These are phyloP conservation scores for Vireo altiloquus DNA, from an alignment of 2,113 vertebrate species.

Conservation along the genomic window DNA sequence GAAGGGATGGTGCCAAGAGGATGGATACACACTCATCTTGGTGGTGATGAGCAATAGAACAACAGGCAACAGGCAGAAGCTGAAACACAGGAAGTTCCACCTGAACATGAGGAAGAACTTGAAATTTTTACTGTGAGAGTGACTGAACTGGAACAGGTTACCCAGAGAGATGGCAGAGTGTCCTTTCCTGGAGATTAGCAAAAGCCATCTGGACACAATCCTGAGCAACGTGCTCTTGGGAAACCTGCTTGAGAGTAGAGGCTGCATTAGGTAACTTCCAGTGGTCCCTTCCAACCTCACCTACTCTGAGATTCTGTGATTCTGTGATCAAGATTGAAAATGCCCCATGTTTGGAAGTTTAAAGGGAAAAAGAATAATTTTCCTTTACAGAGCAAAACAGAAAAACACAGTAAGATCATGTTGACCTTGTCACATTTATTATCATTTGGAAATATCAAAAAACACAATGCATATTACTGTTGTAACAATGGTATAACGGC, in stretches of 20 bases:
- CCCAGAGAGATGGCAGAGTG: background rate
- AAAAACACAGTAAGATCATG: background rate
- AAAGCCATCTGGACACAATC: background rate
- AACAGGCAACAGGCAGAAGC: background rate
- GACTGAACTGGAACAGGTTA: background rate
- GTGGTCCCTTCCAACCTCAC: background rate
- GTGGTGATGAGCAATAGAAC: background rate
- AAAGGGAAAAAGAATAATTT: background rate
- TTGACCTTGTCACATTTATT: background rate
- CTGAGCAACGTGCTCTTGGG: background rate
- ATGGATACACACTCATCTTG: background rate
- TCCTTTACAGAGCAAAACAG: background rate
- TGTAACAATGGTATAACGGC: background rate
- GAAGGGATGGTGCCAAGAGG: background rate
- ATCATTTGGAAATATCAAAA: background rate
- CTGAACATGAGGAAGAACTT: background rate
- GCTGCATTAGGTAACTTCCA: background rate
- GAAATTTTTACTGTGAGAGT: background rate
- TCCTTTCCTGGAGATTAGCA: background rate
- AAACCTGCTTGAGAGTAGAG: background rate
- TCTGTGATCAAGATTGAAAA: background rate
- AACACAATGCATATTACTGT: fast-evolving
- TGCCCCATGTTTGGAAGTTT: background rate
- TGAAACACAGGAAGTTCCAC: background rate
- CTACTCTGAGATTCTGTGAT: background rate